These are phyloP conservation scores for Sciurus niger DNA, from an alignment of 2,113 vertebrate species.

Conservation along the genomic window DNA sequence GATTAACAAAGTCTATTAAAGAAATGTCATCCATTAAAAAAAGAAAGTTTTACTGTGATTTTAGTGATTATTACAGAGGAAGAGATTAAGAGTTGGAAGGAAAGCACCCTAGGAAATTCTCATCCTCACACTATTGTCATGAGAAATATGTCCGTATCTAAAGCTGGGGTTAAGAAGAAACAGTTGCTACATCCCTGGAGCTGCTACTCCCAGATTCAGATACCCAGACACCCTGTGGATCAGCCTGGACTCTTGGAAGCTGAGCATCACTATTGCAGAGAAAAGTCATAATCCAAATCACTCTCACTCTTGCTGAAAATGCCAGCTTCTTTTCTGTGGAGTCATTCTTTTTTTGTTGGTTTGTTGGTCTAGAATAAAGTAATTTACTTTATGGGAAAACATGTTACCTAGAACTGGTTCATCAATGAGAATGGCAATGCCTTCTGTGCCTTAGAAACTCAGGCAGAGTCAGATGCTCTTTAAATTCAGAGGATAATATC, in stretches of 20 bases:
- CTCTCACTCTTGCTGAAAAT: not conserved
- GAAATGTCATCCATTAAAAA: conserved; percentile 69
- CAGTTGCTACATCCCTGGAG: not conserved
- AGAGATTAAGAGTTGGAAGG: not conserved
- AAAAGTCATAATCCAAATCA: not conserved
- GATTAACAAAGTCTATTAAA: conserved; percentile 52
- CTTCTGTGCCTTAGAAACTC: not conserved
- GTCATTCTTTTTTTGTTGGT: not conserved
- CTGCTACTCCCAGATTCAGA: conserved; percentile 44
- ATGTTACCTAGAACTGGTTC: not conserved
- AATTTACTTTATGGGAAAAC: not conserved
- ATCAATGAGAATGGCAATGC: not conserved
- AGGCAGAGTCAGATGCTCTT: not conserved
- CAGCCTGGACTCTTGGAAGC: not conserved
- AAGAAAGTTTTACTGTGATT: conserved; percentile 40
- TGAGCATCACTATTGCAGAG: not conserved
- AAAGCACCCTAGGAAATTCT: conserved; percentile 36
- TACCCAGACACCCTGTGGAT: conserved; percentile 32
- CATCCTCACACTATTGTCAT: not conserved
- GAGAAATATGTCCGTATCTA: not conserved
- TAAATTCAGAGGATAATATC: not conserved
- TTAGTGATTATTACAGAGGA: conserved; percentile 67
- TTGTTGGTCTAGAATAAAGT: not conserved
- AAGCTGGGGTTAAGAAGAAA: conserved; percentile 40
- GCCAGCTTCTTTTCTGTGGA: not conserved